Conservation (phyloP, 2,113 vertebrate species). For the Ceyx melanurus region DNA sequence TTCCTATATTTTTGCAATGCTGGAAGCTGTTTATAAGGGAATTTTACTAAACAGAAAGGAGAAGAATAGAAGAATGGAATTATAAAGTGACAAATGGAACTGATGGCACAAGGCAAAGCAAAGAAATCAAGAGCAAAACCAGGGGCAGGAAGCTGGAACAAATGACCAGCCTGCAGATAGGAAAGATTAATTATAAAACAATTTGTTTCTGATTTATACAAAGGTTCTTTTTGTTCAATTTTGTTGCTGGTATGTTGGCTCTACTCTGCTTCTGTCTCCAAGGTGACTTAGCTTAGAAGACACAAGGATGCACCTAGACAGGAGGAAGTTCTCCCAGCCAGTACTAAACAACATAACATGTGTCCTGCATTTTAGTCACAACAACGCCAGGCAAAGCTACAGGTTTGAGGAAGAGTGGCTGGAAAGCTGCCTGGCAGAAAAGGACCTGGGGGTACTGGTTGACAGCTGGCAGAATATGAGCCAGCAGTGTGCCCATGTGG, state of each 20-base stretch:
- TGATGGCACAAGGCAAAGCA: background rate
- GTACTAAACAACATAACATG: rapidly evolving
- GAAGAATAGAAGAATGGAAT: background rate
- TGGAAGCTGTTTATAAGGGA: background rate
- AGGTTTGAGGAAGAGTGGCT: too few relatives aligned
- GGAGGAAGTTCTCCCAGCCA: background rate
- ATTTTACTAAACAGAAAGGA: background rate
- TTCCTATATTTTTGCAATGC: background rate
- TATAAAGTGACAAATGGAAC: background rate
- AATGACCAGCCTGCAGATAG: background rate
- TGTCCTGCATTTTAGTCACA: too few relatives aligned
- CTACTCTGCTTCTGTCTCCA: background rate
- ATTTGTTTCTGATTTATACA: background rate
- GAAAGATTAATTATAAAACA: background rate
- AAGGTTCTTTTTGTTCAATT: background rate
- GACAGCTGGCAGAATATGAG: too few relatives aligned
- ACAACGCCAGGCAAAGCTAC: too few relatives aligned
- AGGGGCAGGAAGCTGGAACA: background rate
- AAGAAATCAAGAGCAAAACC: background rate
- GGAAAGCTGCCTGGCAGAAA: too few relatives aligned
- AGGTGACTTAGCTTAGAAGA: background rate
- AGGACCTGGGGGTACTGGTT: too few relatives aligned
- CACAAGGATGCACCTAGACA: background rate
- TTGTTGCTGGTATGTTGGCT: background rate
- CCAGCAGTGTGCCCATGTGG: too few relatives aligned